phyloP scores from a whole-genome alignment of 30 jellyfish, hydroid and myxozoan species.

The Hydra vulgaris region DNA sequence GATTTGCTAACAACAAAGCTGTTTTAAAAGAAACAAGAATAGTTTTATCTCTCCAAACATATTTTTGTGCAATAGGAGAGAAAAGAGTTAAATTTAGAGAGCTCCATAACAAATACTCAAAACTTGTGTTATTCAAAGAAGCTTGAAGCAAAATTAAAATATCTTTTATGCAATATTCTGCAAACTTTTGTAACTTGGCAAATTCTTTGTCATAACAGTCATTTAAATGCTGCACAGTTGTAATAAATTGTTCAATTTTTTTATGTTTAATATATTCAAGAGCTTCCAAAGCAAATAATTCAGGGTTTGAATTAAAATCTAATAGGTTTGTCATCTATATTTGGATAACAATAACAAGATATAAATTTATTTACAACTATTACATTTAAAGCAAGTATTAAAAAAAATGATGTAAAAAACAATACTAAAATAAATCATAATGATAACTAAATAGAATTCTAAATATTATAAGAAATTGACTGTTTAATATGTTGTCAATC shows the following conservation, averaged over 20 bases:
- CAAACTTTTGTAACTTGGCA: conserved; percentile 21
- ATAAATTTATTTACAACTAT: too few relatives aligned
- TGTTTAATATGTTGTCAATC: too few relatives aligned
- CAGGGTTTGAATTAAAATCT: background rate
- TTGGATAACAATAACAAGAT: background rate
- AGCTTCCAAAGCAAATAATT: conserved; percentile 13
- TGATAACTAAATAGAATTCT: too few relatives aligned
- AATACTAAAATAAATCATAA: too few relatives aligned
- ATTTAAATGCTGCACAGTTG: conserved; percentile 1
- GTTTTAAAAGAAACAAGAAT: background rate
- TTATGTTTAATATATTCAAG: conserved; percentile 4
- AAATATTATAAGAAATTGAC: too few relatives aligned
- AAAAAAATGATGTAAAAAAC: too few relatives aligned
- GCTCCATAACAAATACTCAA: conserved; percentile 5
- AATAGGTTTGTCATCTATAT: background rate
- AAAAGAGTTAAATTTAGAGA: background rate
- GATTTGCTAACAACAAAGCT: background rate
- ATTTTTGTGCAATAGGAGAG: conserved; percentile 18
- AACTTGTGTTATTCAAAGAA: background rate
- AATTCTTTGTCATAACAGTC: background rate
- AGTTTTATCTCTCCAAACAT: conserved; percentile 12
- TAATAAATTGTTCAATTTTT: conserved; percentile 1
- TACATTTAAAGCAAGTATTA: too few relatives aligned
- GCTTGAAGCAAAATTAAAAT: background rate
- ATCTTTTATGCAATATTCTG: conserved; percentile 30